Base-by-base conservation (phyloP, 2,888 invertebrate genomes). In the Lissonota sp. region DNA sequence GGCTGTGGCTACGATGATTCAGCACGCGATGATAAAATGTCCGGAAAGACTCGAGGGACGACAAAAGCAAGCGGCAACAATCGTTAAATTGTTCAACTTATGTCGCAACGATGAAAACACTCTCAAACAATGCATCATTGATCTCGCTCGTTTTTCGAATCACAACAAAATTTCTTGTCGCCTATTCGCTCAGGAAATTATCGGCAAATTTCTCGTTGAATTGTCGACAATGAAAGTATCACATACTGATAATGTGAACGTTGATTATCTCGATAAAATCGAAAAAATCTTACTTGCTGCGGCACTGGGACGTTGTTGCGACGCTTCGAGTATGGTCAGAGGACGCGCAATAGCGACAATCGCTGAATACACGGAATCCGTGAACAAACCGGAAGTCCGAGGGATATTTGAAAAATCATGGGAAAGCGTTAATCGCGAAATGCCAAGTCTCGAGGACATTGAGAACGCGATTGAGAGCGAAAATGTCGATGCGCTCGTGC, bases 331-430 rank as follows among this genome's bases (percentile, higher is more conserved):
- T 84, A 93, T 94, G 82, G 93, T 96, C 53, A 93, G 96, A 60
- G 93, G 94, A 60, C 94, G 95, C 88, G 95, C 96, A 3, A 93
- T 96, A 82, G 89, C 93, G 4, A 92, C 94, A 8, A 93, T 96
- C 64, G 93, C 94, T 0, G 94, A 94, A 62, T 93, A 93, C 80
- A 93, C 95, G 39, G 88, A 89, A 8, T 85, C 84, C 3, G 82
- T 79, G 12, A 84, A 85, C 1, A 83, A 85, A 55, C 67, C 69
- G 6, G 57, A 4, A 58, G 78, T 55, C 55, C 67, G 39, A 57
- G 44, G 39, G 55, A 84, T 44, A 85, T 92, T 80, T 85, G 88
- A 12, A 46, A 86, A 39, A 12, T 62, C 8, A 2, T 76, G 83
- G 0, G 57, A 79, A 6, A 63, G 82, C 10, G 53, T 14, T 0